Evolutionary conservation across 2,113 vertebrate genomes (phyloP).

Genomic region (Grus americana): DNA sequence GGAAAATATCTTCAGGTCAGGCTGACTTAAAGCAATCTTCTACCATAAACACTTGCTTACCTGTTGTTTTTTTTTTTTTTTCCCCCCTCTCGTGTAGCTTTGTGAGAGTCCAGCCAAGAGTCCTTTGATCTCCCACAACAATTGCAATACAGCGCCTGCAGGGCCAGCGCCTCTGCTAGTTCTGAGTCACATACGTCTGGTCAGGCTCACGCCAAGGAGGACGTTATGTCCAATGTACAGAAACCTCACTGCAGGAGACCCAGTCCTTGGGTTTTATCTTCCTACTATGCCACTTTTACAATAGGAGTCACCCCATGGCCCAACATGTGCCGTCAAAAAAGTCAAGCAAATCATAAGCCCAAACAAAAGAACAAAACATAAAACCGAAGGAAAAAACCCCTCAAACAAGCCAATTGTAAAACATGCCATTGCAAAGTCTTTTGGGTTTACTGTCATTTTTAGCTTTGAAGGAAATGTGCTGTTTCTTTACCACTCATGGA

Average conservation of each 20-base stretch:
- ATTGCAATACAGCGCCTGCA: not conserved
- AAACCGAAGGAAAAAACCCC: not conserved
- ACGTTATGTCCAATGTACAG: rapidly evolving
- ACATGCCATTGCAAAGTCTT: not conserved
- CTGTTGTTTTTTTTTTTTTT: not conserved
- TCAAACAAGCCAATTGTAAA: not conserved
- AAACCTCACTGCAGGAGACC: not conserved
- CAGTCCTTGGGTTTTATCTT: not conserved
- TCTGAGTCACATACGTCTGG: rapidly evolving
- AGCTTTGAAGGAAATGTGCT: not conserved
- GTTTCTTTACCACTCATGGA: not conserved
- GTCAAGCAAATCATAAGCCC: not conserved
- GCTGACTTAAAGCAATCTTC: not conserved
- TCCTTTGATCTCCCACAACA: not conserved
- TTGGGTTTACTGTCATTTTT: not conserved
- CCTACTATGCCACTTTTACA: not conserved
- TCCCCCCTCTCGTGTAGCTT: not conserved
- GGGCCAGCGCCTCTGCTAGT: not conserved
- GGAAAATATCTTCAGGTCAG: not conserved
- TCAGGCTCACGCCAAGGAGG: not conserved
- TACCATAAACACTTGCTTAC: not conserved
- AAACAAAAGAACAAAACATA: not conserved
- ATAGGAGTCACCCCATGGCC: not conserved
- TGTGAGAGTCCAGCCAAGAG: not conserved
- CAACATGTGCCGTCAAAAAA: not conserved